Base-by-base conservation (phyloP, 1,140 invertebrate genomes). In the Temnothorax nylanderi region DNA sequence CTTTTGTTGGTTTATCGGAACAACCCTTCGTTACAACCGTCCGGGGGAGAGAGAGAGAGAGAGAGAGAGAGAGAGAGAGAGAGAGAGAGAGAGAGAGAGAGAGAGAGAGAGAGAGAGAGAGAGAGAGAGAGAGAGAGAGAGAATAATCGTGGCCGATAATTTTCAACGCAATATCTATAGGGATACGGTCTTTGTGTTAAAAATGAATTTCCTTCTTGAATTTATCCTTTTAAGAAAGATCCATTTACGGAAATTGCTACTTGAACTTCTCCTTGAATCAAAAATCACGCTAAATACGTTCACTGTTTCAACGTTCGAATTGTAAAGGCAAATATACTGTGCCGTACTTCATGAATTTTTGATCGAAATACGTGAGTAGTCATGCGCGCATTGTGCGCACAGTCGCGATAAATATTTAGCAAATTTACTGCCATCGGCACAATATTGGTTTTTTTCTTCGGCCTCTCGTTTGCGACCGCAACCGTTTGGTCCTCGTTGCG, bases 341-440 rank as follows among this genome's bases (percentile, higher is more conserved):
- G 34, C 71, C 8, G 75, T 75, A 75, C 69, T 88, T 67, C 72
- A 86, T 88, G 67, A 86, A 75, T 88, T 86, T 85, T 85, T 88
- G 58, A 80, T 75, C 60, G 81, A 88, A 67, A 72, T 84, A 71
- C 49, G 37, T 47, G 34, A 16, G 47, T 84, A 75, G 67, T 47
- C 62, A 64, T 64, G 44, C 77, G 49, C 54, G 58, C 51, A 88
- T 77, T 44, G 87, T 71, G 78, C 78, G 78, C 78, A 76, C 67
- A 51, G 64, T 26, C 49, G 60, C 34, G 65, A 89, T 90, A 89
- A 89, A 90, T 89, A 89, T 89, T 89, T 89, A 71, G 44, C 65
- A 54, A 89, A 89, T 89, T 89, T 77, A 81, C 71, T 60, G 85
- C 62, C 18, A 34, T 56, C 69, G 77, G 60, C 69, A 62, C 74